Evolutionary conservation across 2,113 vertebrate genomes (phyloP).

Genomic region (Corythaeola cristata): DNA sequence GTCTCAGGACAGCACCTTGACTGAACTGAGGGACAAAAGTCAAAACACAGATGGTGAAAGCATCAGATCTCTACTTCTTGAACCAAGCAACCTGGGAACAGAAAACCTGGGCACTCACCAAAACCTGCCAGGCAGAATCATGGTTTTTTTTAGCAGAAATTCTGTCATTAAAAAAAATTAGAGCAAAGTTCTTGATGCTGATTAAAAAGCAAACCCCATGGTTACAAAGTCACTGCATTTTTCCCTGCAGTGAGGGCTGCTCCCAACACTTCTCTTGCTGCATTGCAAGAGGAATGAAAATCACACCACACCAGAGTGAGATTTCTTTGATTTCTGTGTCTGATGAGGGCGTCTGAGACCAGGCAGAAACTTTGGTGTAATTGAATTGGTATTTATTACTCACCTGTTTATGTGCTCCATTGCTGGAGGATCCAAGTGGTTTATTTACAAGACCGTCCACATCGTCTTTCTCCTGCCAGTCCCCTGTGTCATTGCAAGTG

Average conservation of each 20-base stretch:
- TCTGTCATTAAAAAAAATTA: background rate
- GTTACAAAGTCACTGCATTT: background rate
- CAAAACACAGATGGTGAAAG: background rate
- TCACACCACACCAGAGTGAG: rapidly evolving
- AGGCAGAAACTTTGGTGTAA: background rate
- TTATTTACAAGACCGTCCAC: background rate
- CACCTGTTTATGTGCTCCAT: background rate
- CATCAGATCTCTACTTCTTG: background rate
- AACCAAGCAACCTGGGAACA: background rate
- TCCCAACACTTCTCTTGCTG: background rate
- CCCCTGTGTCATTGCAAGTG: background rate
- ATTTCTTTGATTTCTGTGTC: background rate
- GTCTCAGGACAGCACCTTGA: background rate
- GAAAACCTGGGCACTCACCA: background rate
- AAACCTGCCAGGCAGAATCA: background rate
- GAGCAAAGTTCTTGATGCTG: background rate
- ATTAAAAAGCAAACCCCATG: background rate
- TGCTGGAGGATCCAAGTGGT: background rate
- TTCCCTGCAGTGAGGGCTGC: background rate
- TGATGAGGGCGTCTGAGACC: background rate
- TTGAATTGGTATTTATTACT: background rate
- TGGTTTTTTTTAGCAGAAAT: background rate
- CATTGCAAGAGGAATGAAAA: background rate
- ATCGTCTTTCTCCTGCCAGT: background rate
- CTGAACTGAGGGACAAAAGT: background rate